Evolutionary conservation across 2,113 vertebrate genomes (phyloP), one percentile per base, ranked within the genome.

Genomic region (Salvelinus sp.): DNA sequence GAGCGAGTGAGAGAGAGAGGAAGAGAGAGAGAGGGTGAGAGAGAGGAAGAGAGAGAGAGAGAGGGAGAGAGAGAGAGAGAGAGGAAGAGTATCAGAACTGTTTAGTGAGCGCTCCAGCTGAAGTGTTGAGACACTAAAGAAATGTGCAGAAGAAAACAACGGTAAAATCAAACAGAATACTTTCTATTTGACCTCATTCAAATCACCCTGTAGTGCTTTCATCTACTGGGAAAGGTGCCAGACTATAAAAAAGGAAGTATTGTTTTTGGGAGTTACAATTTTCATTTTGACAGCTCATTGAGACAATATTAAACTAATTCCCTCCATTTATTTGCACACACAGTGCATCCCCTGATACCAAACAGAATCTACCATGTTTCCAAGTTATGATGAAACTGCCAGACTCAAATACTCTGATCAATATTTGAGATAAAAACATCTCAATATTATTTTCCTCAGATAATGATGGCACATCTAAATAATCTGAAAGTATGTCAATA

Each of bases 121-220:
- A 78, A 73, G 38, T 47, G 23, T 44, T 47, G 44, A 78, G 70
- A 73, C 76, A 77, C 20, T 20, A n/a, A 67, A 68, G 70, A 68
- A 64, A 64, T 58, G 65, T 50, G 44, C 50, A 7, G 50, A 78
- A 48, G 54, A 23, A n/a, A 69, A 68, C 66, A 5, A 73, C 38
- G 30, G 4, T 33, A 76, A 81, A 77, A 81, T 83, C 66, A 87
- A 81, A 83, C 77, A 62, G 83, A 81, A 87, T 87, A 76, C 76
- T 85, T 87, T 65, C 83, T 71, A 71, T 74, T 62, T n/a, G 48
- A 68, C 72, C 85, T 66, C 72, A 79, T 73, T 76, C 58, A 78
- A 70, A 70, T 47, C n/a, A 57, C 79, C 69, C 67, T 28, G 50
- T 33, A 69, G 25, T 50, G 72, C 79, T 79, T 85, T 85, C 78